Base-by-base conservation (phyloP, 1,140 invertebrate genomes). In the Cotesia chilonis region DNA sequence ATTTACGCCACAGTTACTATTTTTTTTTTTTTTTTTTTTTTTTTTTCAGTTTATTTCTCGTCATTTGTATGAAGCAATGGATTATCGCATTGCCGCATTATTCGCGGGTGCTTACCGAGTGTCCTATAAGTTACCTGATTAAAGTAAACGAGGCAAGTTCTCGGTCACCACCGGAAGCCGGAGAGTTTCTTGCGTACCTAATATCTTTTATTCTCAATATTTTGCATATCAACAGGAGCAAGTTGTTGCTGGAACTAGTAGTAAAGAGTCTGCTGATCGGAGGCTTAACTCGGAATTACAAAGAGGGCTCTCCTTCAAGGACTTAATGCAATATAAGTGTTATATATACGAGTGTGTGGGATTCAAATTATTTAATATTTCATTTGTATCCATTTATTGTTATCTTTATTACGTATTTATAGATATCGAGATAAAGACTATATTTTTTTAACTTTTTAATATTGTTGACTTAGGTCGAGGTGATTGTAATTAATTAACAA, bases 61-160 rank as follows among this genome's bases (percentile, higher is more conserved):
- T 41, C 4, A 9, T 47, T 47, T 9, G 10, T 6, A 10, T 47
- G 41, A 9, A 9, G 6, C 41, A 47, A 9, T 47, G 6, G 6
- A 47, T 47, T 47, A 0, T 7, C 41, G 41, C 5, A 47, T 28
- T 10, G 41, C 6, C 41, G 41, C 41, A 10, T 47, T 47, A 61
- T 28, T 61, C 59, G 59, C 14, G 5, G 14, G 35, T 61, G 35
- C 28, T 28, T 28, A 20, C n/a, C 60, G 6, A 41, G 9, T 37
- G 63, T 65, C 36, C 7, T 20, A 47, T 47, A 37, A 38, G 35
- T n/a, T 41, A 65, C 41, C 63, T 14, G 60, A 61, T 55, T 28
- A 67, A 65, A 65, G 68, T 41, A 52, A 57, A 68, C 38, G 55
- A 64, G 72, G 47, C 66, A 68, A 70, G 37, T 70, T 70, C 52